Evolutionary conservation across 1,140 invertebrate species (phyloP), one percentile per base, ranked within the genome.

Genomic region (Zaprionus ghesquierei): DNA sequence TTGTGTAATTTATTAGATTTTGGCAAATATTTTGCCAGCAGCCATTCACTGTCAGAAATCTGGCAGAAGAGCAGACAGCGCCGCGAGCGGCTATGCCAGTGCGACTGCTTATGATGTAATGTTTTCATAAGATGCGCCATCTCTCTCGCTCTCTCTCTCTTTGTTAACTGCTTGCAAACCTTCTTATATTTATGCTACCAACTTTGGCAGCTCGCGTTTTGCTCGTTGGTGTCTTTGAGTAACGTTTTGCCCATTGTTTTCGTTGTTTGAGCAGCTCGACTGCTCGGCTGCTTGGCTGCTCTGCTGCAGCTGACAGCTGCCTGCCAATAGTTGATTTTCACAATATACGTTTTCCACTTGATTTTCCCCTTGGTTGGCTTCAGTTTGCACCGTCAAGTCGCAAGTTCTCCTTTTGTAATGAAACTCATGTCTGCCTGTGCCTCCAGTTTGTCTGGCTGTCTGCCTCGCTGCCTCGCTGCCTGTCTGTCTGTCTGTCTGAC

Each of bases 321-420:
- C 82, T 87, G 82, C 84, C 82, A 89, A 87, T 87, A 79, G 84
- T 82, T 87, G 82, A 82, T 87, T 87, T 85, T 85, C 69, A 62
- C 77, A 85, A 85, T 81, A 85, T 77, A 81, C 81, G 65, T 71
- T 85, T 86, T 87, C 65, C 75, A 71, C 84, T 89, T 77, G 84
- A 79, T 79, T 87, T 82, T 89, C 73, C 60, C 64, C 79, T 66
- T 81, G 75, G 64, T 59, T 86, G 78, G 56, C 62, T 72, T 66
- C 46, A 53, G 23, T 41, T 63, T 44, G 22, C 23, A 27, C 10
- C 56, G 25, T 31, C 62, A 49, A 61, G 18, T 59, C 64, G 55
- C 53, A 50, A 41, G 10, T 31, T 54, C n/a, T n/a, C 22, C 35
- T 18, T 59, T 50, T 65, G 23, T 44, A 35, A 44, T 15, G 35